Evolutionary conservation across 2,797 vertebrate genomes (phyloP).

Genomic region (Hemibagrus guttatus): DNA sequence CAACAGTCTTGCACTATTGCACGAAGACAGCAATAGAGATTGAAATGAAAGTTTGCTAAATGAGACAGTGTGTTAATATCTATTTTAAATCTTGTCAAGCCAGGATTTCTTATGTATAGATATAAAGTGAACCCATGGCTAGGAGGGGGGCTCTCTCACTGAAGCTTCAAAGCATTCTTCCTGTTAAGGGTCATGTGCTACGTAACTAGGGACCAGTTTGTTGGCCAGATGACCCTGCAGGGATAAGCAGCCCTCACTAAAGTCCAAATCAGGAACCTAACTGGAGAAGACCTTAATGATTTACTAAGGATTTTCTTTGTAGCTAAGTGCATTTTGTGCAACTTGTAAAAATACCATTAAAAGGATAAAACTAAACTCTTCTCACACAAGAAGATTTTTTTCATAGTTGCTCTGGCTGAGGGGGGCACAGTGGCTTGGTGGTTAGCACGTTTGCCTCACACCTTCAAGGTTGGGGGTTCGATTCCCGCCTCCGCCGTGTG

Average conservation of each 20-base stretch:
- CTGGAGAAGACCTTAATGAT: slow-evolving; percentile 25
- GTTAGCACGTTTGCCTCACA: too few relatives aligned
- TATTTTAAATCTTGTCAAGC: slow-evolving; percentile 17
- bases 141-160: neutral
- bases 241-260: slow-evolving; percentile 14
- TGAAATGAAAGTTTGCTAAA: neutral
- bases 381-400: neutral
- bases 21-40: neutral
- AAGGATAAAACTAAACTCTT: neutral
- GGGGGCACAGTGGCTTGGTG: too few relatives aligned
- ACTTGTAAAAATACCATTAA: neutral
- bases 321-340: neutral
- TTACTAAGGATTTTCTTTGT: slow-evolving; percentile 30
- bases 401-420: neutral
- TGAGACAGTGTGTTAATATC: neutral
- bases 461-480: too few relatives aligned
- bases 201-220: slow-evolving; percentile 21
- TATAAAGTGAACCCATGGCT: neutral
- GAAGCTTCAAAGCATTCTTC: slow-evolving; percentile 52
- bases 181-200: slow-evolving; percentile 21
- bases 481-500: too few relatives aligned
- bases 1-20: neutral
- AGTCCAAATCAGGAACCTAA: slow-evolving; percentile 36
- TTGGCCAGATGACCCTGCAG: slow-evolving; percentile 13
- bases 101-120: neutral